A percentile compares a stretch with the other conserved stretches of the same genome.
Conservation (phyloP, 1,140 invertebrate genomes). For the Yoshiicerus persimilis region DNA sequence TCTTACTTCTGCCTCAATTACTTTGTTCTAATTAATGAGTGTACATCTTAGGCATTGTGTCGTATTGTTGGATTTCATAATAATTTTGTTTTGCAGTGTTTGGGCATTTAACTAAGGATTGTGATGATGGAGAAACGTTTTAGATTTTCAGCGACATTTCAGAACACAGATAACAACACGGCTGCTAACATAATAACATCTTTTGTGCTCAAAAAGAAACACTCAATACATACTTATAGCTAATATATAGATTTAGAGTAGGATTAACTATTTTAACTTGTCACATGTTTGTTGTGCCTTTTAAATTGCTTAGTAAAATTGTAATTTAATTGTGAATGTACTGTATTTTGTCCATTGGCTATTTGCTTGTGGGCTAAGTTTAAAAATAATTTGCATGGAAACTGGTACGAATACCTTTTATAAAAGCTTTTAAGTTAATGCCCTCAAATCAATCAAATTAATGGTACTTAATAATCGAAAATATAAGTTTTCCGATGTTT, state of each 20-base stretch:
- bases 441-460: no score
- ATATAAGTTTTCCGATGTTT: no score
- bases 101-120: constrained; percentile 75
- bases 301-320: neutral
- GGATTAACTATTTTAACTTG: neutral
- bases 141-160: constrained; percentile 54
- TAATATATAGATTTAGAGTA: neutral
- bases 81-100: constrained; percentile 63
- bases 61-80: no score
- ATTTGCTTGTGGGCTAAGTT: no score
- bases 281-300: neutral
- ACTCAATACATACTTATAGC: neutral
- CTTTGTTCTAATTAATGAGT: no score
- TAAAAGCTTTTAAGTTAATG: no score
- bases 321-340: neutral
- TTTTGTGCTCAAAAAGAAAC: neutral
- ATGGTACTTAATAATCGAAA: no score
- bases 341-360: neutral
- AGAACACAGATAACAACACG: neutral
- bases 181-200: neutral
- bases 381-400: no score
- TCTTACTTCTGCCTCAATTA: no score
- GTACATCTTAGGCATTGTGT: no score
- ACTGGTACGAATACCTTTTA: no score
- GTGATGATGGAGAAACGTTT: constrained; percentile 79